Evolutionary conservation across 2,797 vertebrate genomes (phyloP).

Genomic region (Hozukius guyotensis): DNA sequence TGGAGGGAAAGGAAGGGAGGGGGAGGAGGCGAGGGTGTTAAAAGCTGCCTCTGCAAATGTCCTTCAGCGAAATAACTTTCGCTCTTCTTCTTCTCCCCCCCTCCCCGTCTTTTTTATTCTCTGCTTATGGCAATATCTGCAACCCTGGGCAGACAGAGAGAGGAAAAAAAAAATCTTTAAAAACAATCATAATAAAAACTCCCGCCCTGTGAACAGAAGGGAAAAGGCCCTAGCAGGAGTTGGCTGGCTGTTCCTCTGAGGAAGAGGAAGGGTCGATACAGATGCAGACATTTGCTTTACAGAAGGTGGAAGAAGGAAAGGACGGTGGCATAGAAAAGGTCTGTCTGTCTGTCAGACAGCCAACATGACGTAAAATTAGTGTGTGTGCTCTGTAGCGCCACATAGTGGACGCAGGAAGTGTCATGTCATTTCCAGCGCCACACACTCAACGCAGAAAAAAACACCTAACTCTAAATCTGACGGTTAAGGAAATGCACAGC

Average conservation of each 20-base stretch:
- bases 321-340: constrained; percentile 7
- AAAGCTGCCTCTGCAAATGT: constrained; percentile 76
- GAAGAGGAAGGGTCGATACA: constrained; percentile 60
- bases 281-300: constrained; percentile 9
- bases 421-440: no score
- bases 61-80: constrained; percentile 72
- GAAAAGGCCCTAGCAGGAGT: constrained; percentile 40
- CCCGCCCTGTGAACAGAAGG: constrained; percentile 46
- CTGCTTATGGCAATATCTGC: constrained; percentile 56
- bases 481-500: no score
- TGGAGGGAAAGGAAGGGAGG: constrained; percentile 1
- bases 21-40: constrained; percentile 41
- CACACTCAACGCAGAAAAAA: no score
- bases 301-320: constrained; percentile 24
- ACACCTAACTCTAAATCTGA: no score
- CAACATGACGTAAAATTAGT: no score
- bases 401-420: no score
- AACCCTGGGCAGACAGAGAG: constrained; percentile 25
- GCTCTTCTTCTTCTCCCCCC: neutral
- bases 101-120: neutral
- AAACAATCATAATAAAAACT: constrained; percentile 69
- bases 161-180: constrained; percentile 64
- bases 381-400: no score
- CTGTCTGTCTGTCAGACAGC: constrained; percentile 10
- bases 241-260: constrained; percentile 49